Conservation (phyloP, 2,888 invertebrate genomes). For the Mycalesis mineus region DNA sequence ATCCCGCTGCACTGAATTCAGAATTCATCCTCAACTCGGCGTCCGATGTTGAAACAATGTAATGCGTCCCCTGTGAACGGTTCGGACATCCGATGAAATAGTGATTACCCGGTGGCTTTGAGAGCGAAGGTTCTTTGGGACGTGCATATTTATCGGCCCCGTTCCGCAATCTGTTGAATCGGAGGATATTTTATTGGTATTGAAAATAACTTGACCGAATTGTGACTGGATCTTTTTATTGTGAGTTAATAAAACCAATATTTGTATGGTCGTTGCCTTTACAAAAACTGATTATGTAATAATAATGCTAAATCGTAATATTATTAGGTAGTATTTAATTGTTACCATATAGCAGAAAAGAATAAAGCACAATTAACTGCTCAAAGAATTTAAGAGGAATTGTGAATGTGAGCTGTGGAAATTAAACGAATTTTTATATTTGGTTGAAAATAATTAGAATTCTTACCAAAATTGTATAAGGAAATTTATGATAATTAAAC, state of each 20-base stretch:
- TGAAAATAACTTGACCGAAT: not conserved
- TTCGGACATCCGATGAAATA: conserved; percentile 57
- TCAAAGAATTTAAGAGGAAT: too few relatives aligned
- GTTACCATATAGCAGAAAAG: too few relatives aligned
- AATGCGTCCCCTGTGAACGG: conserved; percentile 55
- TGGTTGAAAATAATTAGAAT: too few relatives aligned
- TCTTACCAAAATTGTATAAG: too few relatives aligned
- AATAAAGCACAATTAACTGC: too few relatives aligned
- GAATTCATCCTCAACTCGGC: conserved; percentile 18
- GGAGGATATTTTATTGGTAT: conserved; percentile 19
- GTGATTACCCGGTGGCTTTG: conserved; percentile 44
- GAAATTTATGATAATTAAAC: too few relatives aligned
- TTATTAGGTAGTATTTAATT: too few relatives aligned
- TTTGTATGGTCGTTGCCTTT: too few relatives aligned
- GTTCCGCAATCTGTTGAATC: conserved; percentile 41
- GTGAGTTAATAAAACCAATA: not conserved
- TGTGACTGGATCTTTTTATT: not conserved
- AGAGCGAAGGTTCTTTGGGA: conserved; percentile 34
- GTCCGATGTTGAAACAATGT: conserved; percentile 35
- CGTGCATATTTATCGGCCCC: conserved; percentile 51
- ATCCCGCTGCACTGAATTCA: conserved; percentile 15
- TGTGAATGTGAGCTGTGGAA: too few relatives aligned
- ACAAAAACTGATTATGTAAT: too few relatives aligned
- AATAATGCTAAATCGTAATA: too few relatives aligned
- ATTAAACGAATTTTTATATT: too few relatives aligned